A percentile compares a stretch with the other conserved stretches of the same genome.
These are phyloP conservation scores for Anguilla rostrata DNA, from an alignment of 2,113 vertebrate genomes.

Conservation along the genomic window DNA sequence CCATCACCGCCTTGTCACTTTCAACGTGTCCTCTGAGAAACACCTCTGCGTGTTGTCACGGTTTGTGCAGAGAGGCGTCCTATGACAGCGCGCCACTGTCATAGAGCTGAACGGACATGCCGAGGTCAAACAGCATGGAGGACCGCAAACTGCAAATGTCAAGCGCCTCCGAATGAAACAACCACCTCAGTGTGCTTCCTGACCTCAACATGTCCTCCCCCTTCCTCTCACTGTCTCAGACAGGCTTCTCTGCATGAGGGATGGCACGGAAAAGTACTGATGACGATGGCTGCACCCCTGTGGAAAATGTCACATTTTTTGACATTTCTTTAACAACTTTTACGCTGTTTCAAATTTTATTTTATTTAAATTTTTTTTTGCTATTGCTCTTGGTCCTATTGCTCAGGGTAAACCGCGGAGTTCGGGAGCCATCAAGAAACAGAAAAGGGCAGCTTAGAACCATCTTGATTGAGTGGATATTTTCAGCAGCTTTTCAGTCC, in stretches of 20 bases:
- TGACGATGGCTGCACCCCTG: background rate
- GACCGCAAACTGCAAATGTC: conserved; percentile 13
- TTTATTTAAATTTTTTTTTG: background rate
- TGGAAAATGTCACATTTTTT: background rate
- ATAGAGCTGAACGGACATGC: background rate
- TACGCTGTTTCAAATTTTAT: too few species aligned
- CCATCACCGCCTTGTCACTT: background rate
- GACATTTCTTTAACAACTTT: too few species aligned
- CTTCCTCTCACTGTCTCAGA: background rate
- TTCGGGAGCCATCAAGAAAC: background rate
- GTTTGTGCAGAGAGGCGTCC: background rate
- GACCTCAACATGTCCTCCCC: background rate
- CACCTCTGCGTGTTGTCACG: conserved; percentile 2
- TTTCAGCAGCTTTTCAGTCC: background rate
- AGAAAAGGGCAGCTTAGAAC: background rate
- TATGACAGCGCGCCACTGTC: background rate
- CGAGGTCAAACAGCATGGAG: background rate
- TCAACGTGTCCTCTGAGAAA: background rate
- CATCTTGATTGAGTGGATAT: background rate
- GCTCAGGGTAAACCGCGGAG: background rate
- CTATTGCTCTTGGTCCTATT: background rate
- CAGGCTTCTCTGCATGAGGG: background rate
- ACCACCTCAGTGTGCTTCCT: background rate
- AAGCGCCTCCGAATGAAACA: background rate
- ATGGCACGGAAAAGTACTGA: background rate